Base-by-base conservation (phyloP, 2,797 vertebrate genomes). In the Huso huso region DNA sequence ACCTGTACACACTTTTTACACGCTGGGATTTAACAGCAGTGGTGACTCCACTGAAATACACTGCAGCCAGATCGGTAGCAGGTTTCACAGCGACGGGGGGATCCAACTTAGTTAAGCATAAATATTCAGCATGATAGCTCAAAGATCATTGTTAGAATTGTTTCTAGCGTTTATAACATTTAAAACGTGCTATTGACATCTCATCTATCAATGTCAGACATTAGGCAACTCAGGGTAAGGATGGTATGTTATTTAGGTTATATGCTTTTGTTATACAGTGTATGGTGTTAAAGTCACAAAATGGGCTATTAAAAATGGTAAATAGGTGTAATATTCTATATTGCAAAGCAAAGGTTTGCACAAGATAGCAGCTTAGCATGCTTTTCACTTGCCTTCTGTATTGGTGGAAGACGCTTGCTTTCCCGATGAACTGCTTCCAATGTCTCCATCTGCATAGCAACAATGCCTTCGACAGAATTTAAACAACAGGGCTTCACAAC, bases 401-500 rank as follows among this genome's bases (percentile, higher is more conserved):
- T 98, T 57, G 97, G 96, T 61, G 97, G 97, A 72, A 99, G 89
- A 73, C 95, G 89, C 79, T 94, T 91, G 75, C 97, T 99, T 83
- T 99, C 97, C 66, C 95, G 90, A 78, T 99, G 96, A 62, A 99
- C 97, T 8, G 93, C 91, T 79, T 99, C 97, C 64, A 99, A 81
- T 67, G 93, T 93, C 79, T 99, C 97, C 85, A 99, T 95, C 81
- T 99, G 97, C 93, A 99, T 99, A 63, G 96, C 95, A 71, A 98
- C 95, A 71, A 99, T 95, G 76, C 97, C 97, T 99, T 79, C 57
- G 81, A 80, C 49, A n/a, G 4, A 49, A 18, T 37, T 37, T 37
- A 37, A 37, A 37, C 37, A 37, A 37, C 37, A 37, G 3, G 37
- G 37, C 37, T 37, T 37, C 37, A 37, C 5, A 37, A 37, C 37